Evolutionary conservation across 2,797 vertebrate species (phyloP).

Genomic region (Coluber constrictor): DNA sequence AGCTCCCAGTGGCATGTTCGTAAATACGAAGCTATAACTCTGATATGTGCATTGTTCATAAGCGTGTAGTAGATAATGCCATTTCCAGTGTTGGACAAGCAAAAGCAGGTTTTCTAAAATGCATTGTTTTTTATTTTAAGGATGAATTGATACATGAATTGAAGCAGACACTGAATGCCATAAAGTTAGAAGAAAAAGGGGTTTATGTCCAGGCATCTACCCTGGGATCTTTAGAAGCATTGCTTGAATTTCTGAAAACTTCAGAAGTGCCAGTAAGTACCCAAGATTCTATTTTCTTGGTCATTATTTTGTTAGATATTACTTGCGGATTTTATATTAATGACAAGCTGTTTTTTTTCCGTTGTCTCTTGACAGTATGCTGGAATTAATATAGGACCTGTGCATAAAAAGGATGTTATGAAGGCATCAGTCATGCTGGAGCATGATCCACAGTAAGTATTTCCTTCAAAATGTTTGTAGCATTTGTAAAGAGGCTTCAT

Average conservation of each 20-base stretch:
- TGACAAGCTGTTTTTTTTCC: constrained; percentile 19
- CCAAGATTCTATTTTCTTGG: not conserved
- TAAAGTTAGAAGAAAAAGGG: constrained; percentile 97
- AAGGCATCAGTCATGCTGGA: constrained; percentile 96
- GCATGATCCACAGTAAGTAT: constrained; percentile 89
- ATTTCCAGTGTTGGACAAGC: not conserved
- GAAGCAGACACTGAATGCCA: constrained; percentile 92
- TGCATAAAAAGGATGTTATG: constrained; percentile 97
- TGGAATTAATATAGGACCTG: constrained; percentile 97
- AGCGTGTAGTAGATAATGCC: not conserved
- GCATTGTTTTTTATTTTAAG: constrained; percentile 63
- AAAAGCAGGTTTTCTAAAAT: not conserved
- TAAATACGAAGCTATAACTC: not conserved
- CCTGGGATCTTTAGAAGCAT: constrained; percentile 92
- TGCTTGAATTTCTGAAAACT: constrained; percentile 93
- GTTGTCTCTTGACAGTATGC: constrained; percentile 79
- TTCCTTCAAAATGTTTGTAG: accelerated
- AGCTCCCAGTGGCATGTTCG: not conserved
- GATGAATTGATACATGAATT: constrained; percentile 92
- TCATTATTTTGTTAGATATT: not conserved
- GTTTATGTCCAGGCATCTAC: constrained; percentile 98
- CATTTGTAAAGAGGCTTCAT: not conserved
- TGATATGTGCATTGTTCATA: not conserved
- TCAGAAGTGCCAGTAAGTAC: constrained; percentile 95
- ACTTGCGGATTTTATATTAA: not conserved